These are phyloP conservation scores for Pandemis heparana DNA, from an alignment of 2,888 invertebrate species.

Conservation along the genomic window DNA sequence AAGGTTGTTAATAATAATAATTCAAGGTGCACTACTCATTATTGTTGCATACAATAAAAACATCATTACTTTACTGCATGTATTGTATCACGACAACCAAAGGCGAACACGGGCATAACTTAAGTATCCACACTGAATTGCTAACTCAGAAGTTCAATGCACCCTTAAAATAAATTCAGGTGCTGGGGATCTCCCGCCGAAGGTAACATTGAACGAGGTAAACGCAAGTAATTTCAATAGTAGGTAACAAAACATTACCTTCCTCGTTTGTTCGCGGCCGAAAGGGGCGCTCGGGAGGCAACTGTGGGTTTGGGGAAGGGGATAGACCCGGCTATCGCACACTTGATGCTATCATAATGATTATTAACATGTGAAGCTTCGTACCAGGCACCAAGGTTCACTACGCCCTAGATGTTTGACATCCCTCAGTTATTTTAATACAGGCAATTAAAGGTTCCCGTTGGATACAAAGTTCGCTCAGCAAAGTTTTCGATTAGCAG, in stretches of 20 bases:
- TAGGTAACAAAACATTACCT: constrained; percentile 49
- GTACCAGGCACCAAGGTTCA: constrained; percentile 78
- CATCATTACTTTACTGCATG: not conserved
- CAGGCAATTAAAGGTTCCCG: constrained; percentile 81
- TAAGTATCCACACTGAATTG: constrained; percentile 38
- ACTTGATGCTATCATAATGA: constrained; percentile 85
- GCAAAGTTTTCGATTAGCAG: constrained; percentile 82
- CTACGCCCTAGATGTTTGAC: constrained; percentile 82
- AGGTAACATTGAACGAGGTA: constrained; percentile 50
- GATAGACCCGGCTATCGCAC: constrained; percentile 77
- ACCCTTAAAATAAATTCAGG: constrained; percentile 54
- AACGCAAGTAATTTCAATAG: constrained; percentile 56
- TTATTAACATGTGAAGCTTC: constrained; percentile 83
- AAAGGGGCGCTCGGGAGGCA: constrained; percentile 44
- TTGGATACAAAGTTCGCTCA: constrained; percentile 65
- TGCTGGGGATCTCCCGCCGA: constrained; percentile 55
- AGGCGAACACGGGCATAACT: not conserved
- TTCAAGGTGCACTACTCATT: not conserved
- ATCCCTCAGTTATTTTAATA: constrained; percentile 85
- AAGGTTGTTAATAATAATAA: not conserved
- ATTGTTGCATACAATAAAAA: not conserved
- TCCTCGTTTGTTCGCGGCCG: constrained; percentile 49
- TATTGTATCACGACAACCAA: not conserved
- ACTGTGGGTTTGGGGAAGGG: constrained; percentile 59
- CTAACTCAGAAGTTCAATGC: constrained; percentile 50